Evolutionary conservation across 2,888 invertebrate genomes (phyloP), one percentile per base, ranked within the genome.

Genomic region (Erannis defoliaria): DNA sequence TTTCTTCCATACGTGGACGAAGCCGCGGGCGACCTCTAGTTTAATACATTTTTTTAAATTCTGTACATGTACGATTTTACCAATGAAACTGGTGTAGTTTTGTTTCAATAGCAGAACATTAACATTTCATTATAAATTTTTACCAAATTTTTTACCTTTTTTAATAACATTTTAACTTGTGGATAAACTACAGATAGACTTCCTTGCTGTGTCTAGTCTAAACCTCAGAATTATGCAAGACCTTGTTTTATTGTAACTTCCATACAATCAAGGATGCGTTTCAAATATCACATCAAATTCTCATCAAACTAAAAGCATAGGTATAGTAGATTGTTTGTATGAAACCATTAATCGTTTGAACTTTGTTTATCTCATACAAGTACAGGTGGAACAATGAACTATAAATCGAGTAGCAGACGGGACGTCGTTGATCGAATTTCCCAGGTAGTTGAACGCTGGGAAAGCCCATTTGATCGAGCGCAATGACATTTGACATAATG

Each of bases 401-500:
- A 35, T 48, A 35, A 54, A 59, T 59, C 18, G 54, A 35, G 26
- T n/a, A 33, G 35, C 18, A 55, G 46, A 19, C 21, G 38, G 43
- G 21, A 45, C 14, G 48, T 57, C 33, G 48, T 57, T 26, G 40
- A 53, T 53, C 40, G 35, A 53, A 42, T 46, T 62, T 62, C 49
- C 40, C 56, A 60, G 55, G 18, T 53, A 35, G 45, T 38, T 57
- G 61, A 49, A 45, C 56, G 53, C 57, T 69, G 74, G 75, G 76
- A 79, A 83, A 77, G 64, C 64, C 76, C 75, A 72, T 56, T 62
- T 64, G 58, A 59, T 48, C 51, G 64, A 68, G 63, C 62, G 70
- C 73, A 78, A 78, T 73, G 62, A 70, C 68, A 21, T 55, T 66
- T 80, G 75, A 72, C 77, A 76, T 67, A 66, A 70, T 66, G 84